Percentiles rank a stretch among this genome's conserved stretches.
phyloP scores from a whole-genome alignment of 1,140 invertebrate species.

The Heliconius melpomene region DNA sequence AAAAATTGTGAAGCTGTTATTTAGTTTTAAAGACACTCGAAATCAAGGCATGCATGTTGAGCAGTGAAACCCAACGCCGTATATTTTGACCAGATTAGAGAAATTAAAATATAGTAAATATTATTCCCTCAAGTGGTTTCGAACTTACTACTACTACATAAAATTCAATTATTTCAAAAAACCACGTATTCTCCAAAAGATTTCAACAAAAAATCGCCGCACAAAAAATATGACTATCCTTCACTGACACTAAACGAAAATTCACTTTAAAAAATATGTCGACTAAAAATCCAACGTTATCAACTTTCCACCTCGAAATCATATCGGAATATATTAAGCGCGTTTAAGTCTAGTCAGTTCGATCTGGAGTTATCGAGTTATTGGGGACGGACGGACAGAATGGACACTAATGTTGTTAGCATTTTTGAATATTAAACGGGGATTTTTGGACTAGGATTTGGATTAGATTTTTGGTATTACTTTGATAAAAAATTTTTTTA shows the following conservation, averaged over 20 bases:
- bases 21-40: too few relatives aligned
- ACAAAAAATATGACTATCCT: too few relatives aligned
- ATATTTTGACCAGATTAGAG: too few relatives aligned
- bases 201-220: not conserved
- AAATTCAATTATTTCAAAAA: too few relatives aligned
- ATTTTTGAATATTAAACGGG: constrained; percentile 24
- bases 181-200: not conserved
- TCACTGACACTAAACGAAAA: not conserved
- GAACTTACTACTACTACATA: too few relatives aligned
- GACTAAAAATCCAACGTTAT: constrained; percentile 10
- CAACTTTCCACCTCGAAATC: constrained; percentile 20
- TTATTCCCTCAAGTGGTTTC: too few relatives aligned
- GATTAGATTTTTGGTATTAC: not conserved
- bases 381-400: constrained; percentile 34
- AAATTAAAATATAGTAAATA: too few relatives aligned
- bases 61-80: too few relatives aligned
- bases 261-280: constrained; percentile 6
- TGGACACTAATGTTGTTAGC: constrained; percentile 35
- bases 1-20: too few relatives aligned
- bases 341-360: constrained; percentile 38
- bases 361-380: constrained; percentile 42
- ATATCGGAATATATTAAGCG: constrained; percentile 37
- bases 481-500: too few relatives aligned
- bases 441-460: not conserved
- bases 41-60: too few relatives aligned